phyloP scores from a whole-genome alignment of 1,140 invertebrate species.

The Saccostrea glomerata region DNA sequence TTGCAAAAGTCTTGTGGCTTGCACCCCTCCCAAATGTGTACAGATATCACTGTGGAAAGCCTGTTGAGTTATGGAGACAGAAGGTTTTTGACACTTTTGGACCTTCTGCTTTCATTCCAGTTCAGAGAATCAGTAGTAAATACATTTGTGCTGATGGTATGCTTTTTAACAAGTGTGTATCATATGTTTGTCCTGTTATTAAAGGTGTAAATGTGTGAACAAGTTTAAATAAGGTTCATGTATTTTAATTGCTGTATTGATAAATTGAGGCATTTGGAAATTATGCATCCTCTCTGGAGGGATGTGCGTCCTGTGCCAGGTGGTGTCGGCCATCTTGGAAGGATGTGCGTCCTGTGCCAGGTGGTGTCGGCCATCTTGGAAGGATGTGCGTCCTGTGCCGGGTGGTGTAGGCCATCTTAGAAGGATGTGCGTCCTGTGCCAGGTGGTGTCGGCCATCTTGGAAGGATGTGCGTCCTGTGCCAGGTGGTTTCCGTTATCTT shows the following conservation, averaged over 20 bases:
- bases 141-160: conserved; percentile 31
- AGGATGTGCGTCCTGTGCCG: background rate
- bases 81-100: background rate
- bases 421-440: conserved; percentile 22
- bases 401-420: background rate
- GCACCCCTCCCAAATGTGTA: background rate
- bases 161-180: conserved; percentile 28
- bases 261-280: background rate
- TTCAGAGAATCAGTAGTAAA: conserved; percentile 45
- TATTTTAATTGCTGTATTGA: background rate
- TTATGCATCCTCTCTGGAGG: background rate
- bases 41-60: conserved; percentile 40
- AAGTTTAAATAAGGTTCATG: background rate
- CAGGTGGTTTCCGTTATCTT: background rate
- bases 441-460: background rate
- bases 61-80: conserved; percentile 23
- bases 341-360: background rate
- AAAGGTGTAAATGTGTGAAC: conserved; percentile 21
- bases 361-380: background rate
- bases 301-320: too few species aligned
- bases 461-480: too few species aligned
- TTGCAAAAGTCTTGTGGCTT: conserved; percentile 40
- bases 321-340: background rate
- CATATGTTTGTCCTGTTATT: conserved; percentile 15
- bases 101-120: conserved; percentile 42